Base-by-base conservation (phyloP, 2,113 vertebrate genomes). In the Tragelaphus imberbis region DNA sequence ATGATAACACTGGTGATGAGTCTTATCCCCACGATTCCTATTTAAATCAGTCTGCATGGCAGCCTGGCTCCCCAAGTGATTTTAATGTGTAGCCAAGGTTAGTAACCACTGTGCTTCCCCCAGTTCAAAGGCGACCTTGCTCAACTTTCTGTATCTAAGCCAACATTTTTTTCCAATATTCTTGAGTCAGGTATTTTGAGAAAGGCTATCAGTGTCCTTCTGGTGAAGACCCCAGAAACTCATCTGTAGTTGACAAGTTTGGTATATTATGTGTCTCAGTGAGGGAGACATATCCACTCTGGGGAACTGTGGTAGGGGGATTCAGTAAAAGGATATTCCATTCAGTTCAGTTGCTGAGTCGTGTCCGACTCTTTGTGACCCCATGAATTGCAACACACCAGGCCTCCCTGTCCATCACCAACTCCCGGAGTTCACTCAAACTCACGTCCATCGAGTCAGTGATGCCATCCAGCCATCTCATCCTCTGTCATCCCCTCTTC, bases 131-230 rank as follows among this genome's bases (percentile, higher is more conserved):
- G 59, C 36, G 65, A 65, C 1, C 19, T 36, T 56, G 2, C n/a
- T 85, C 36, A 61, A 15, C 63, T 44, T 95, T 75, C 21, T 40
- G 25, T 55, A n/a, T 96, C 51, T 55, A 84, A 77, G 16, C 2
- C 27, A 93, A 33, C 5, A 75, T 77, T 77, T 88, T 25, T 79
- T 95, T 51, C 14, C 21, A 84, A 14, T 44, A 82, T 89, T 51
- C 47, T 56, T 49, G 15, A 51, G 47, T 94, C 30, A 80, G 25
- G 27, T 55, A 65, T 85, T 56, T 21, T 36, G 28, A 89, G 58
- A 56, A 84, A 56, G 23, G 36, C 1, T 84, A 33, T 47, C 16
- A 93, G 21, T 68, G 44, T 2, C 51, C 16, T 49, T 87, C 6
- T 59, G 30, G 28, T 17, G 68, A 92, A 92, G 55, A 61, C 1